phyloP scores from a whole-genome alignment of 2,113 vertebrate species.

The Trichechus manatus region DNA sequence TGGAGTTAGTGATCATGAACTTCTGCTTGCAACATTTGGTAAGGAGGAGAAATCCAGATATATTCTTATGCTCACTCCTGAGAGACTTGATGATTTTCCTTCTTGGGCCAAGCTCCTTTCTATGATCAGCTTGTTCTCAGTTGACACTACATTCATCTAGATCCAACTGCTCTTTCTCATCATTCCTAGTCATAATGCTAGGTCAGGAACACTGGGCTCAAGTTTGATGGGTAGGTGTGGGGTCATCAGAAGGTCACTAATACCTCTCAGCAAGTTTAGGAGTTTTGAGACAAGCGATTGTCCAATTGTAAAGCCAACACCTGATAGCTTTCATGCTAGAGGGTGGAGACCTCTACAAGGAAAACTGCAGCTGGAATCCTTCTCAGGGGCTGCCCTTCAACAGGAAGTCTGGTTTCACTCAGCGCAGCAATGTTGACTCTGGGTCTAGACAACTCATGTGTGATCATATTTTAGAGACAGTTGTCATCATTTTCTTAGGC shows the following conservation, averaged over 20 bases:
- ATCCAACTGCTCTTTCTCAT: conserved; percentile 44
- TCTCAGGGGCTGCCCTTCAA: conserved; percentile 80
- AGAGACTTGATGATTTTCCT: conserved; percentile 53
- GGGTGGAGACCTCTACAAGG: conserved; percentile 74
- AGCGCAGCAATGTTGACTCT: conserved; percentile 73
- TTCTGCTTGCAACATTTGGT: not conserved
- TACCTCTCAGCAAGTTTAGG: conserved; percentile 78
- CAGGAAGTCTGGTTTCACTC: conserved; percentile 84
- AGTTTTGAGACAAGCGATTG: conserved; percentile 82
- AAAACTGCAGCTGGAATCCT: conserved; percentile 80
- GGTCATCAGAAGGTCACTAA: conserved; percentile 81
- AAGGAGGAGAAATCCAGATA: not conserved
- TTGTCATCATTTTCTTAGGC: conserved; percentile 53
- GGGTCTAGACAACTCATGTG: conserved; percentile 69
- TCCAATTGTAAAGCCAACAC: conserved; percentile 80
- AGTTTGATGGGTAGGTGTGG: conserved; percentile 76
- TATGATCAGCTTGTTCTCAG: conserved; percentile 42
- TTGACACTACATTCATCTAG: not conserved
- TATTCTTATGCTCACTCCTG: not conserved
- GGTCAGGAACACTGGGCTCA: conserved; percentile 48
- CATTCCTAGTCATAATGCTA: conserved; percentile 7
- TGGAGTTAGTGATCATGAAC: not conserved
- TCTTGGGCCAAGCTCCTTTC: not conserved
- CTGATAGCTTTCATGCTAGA: conserved; percentile 81
- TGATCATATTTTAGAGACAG: conserved; percentile 71